Conservation (phyloP, 2,888 invertebrate genomes). For the Caenorhabditis panamensis region DNA sequence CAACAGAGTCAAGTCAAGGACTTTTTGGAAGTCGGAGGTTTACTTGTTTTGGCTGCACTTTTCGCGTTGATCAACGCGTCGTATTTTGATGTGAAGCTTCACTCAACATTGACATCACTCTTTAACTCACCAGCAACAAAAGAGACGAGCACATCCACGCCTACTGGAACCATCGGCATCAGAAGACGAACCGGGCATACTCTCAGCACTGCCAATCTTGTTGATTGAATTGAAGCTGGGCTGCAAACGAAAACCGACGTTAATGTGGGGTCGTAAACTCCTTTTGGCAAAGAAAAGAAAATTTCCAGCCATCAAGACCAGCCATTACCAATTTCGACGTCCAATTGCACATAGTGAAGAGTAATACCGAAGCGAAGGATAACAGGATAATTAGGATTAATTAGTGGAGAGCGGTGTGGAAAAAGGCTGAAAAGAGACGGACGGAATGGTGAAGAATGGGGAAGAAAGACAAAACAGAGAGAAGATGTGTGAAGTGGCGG, state of each 20-base stretch:
- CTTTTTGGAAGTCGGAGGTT: neutral
- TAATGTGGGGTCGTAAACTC: conserved; percentile 3
- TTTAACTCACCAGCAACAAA: conserved; percentile 49
- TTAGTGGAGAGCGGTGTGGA: neutral
- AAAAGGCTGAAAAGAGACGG: conserved; percentile 9
- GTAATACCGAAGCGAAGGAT: neutral
- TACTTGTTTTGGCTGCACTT: no score
- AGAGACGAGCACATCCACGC: conserved; percentile 35
- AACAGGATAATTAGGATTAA: conserved; percentile 4
- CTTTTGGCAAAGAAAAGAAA: neutral
- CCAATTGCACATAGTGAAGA: conserved; percentile 24
- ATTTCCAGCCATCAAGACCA: conserved; percentile 1
- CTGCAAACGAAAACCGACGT: conserved; percentile 22
- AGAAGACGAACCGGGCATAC: conserved; percentile 21
- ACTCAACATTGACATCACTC: neutral
- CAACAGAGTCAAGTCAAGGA: neutral
- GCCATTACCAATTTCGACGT: conserved; percentile 15
- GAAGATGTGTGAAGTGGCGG: conserved; percentile 11
- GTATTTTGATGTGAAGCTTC: neutral
- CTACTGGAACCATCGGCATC: conserved; percentile 21
- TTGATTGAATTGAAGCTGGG: conserved; percentile 40
- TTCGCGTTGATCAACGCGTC: no score
- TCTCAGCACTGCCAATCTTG: conserved; percentile 38
- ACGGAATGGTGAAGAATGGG: neutral
- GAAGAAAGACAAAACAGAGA: neutral